These are phyloP conservation scores for Lagorchestes hirsutus DNA, from an alignment of 2,797 vertebrate genomes.

Conservation along the genomic window DNA sequence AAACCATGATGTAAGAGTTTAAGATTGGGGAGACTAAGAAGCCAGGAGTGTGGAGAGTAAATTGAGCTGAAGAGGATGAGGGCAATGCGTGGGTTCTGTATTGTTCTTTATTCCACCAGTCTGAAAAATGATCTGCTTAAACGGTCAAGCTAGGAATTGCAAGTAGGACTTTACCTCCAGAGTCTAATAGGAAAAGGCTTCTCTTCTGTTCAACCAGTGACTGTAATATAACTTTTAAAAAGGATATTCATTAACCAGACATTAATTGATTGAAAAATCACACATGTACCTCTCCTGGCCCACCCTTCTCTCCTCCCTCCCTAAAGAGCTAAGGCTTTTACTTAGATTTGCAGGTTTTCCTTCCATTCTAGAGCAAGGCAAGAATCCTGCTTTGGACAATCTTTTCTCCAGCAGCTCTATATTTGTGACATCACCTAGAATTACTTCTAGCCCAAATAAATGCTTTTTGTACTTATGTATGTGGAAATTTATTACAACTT, in stretches of 20 bases:
- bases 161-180: conserved; percentile 1
- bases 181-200: conserved; percentile 37
- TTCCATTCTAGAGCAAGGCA: not conserved
- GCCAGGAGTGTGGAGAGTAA: not conserved
- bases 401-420: conserved; percentile 11
- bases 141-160: not conserved
- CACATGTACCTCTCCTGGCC: too few species aligned
- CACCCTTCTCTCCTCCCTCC: not conserved
- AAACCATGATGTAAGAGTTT: not conserved
- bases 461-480: not conserved
- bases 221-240: conserved; percentile 19
- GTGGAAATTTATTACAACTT: conserved; percentile 16
- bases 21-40: not conserved
- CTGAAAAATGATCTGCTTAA: not conserved
- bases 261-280: not conserved
- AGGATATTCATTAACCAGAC: conserved; percentile 19
- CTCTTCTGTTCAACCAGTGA: conserved; percentile 53
- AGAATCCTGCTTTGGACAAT: not conserved
- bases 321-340: not conserved
- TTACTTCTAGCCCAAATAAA: conserved; percentile 19
- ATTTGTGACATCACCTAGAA: not conserved
- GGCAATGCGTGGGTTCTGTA: not conserved
- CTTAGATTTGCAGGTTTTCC: not conserved
- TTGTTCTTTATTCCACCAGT: not conserved
- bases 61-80: not conserved